Evolutionary conservation across 2,113 vertebrate species (phyloP).

Genomic region (Myrmecophaga tridactyla): DNA sequence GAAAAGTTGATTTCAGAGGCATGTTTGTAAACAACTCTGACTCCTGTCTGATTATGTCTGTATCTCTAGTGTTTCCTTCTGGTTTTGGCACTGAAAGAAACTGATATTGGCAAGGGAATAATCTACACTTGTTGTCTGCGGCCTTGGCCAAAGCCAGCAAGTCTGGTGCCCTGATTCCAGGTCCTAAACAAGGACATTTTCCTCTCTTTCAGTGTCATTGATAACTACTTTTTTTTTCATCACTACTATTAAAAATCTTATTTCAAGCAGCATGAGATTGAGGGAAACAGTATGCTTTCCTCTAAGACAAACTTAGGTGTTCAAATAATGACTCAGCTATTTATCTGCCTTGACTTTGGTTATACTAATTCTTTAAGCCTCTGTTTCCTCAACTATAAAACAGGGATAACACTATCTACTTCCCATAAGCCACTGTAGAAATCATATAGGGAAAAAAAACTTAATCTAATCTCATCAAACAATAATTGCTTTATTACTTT

Average conservation of each 20-base stretch:
- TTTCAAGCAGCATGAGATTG: neutral
- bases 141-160: neutral
- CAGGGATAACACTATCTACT: neutral
- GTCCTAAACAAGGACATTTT: neutral
- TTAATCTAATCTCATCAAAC: neutral
- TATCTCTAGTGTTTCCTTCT: neutral
- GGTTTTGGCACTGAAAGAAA: no score
- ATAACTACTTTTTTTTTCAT: neutral
- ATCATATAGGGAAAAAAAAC: neutral
- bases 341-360: neutral
- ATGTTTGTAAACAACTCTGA: neutral
- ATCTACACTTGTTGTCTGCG: neutral
- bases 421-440: neutral
- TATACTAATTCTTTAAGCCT: neutral
- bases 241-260: neutral
- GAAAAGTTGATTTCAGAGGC: neutral
- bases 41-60: neutral
- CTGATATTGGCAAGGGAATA: neutral
- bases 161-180: neutral
- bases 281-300: neutral
- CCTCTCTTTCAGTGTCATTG: neutral
- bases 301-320: neutral
- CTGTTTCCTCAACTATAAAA: neutral
- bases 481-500: neutral
- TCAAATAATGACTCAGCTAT: neutral